Conservation (phyloP, 2,888 invertebrate genomes). For the Nemoura dubitans region DNA sequence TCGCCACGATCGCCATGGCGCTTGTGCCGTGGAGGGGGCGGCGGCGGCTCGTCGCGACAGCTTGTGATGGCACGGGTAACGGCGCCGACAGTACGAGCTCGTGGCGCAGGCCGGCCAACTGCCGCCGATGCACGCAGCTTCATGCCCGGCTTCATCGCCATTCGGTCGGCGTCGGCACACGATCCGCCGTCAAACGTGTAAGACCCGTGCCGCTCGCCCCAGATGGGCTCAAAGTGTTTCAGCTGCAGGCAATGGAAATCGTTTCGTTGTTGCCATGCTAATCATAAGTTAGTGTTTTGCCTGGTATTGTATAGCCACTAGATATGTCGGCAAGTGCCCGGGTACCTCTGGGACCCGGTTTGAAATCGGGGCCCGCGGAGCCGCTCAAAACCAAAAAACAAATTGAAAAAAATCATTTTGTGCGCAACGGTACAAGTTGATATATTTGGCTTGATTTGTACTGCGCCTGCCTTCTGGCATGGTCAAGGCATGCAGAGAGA, state of each 20-base stretch:
- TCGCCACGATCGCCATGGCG: slow-evolving; percentile 36
- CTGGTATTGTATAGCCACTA: too few species aligned
- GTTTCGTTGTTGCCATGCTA: too few species aligned
- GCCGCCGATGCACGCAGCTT: slow-evolving; percentile 69
- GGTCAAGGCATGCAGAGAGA: too few species aligned
- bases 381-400: too few species aligned
- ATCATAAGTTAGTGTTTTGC: too few species aligned
- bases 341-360: too few species aligned
- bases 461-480: too few species aligned
- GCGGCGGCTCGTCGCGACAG: slow-evolving; percentile 57
- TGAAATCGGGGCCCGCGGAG: too few species aligned
- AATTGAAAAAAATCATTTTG: too few species aligned
- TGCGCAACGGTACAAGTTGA: too few species aligned
- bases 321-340: too few species aligned
- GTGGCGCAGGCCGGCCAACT: slow-evolving; percentile 42
- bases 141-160: slow-evolving; percentile 73
- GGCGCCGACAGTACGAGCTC: slow-evolving; percentile 61
- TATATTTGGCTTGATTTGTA: too few species aligned
- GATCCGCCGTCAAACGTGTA: slow-evolving; percentile 43
- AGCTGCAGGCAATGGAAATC: slow-evolving; percentile 64
- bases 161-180: slow-evolving; percentile 58
- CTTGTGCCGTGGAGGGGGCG: slow-evolving; percentile 24
- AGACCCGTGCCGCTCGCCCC: slow-evolving; percentile 77
- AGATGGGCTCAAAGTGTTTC: slow-evolving; percentile 95
- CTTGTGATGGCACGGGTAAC: slow-evolving; percentile 71